Percentiles rank a stretch among this genome's conserved stretches.
phyloP scores from a whole-genome alignment of 2,888 invertebrate species.

The Drosophila recens region DNA sequence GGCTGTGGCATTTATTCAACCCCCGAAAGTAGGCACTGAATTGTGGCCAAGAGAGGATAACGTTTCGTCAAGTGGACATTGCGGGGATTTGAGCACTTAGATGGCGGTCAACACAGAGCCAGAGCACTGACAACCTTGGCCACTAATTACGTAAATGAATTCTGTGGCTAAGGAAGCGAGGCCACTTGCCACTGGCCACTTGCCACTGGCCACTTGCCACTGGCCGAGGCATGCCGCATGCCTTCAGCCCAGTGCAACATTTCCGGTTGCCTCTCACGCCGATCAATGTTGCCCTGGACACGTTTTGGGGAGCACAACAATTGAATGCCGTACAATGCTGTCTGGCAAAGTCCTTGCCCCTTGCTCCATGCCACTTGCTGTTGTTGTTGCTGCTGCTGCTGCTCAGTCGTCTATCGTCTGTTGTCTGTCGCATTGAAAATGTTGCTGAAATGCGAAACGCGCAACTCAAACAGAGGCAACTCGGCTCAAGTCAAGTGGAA shows the following conservation, averaged over 20 bases:
- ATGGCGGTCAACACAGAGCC: conserved; percentile 61
- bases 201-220: conserved; percentile 14
- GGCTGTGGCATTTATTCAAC: conserved; percentile 5
- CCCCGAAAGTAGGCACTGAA: conserved; percentile 51
- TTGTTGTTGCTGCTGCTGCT: conserved; percentile 9
- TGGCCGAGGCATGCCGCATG: background rate
- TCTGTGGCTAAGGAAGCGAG: conserved; percentile 47
- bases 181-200: conserved; percentile 24
- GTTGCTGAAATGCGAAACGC: conserved; percentile 75
- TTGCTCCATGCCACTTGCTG: conserved; percentile 21
- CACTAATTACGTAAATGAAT: conserved; percentile 80
- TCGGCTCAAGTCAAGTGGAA: conserved; percentile 76
- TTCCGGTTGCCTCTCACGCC: conserved; percentile 44
- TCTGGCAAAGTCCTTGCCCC: conserved; percentile 53
- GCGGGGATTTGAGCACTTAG: conserved; percentile 69
- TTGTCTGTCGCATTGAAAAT: conserved; percentile 69
- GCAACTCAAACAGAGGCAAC: conserved; percentile 52
- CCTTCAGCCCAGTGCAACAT: conserved; percentile 30
- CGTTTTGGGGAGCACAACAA: conserved; percentile 45
- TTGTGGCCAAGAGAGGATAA: conserved; percentile 21
- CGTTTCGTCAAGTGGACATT: conserved; percentile 27
- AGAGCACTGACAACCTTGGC: conserved; percentile 54
- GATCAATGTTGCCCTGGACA: conserved; percentile 63
- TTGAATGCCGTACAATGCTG: conserved; percentile 63
- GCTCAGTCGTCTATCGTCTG: conserved; percentile 33